These are phyloP conservation scores for Xiphophorus birchmanni DNA, from an alignment of 2,797 vertebrate genomes.

Conservation along the genomic window DNA sequence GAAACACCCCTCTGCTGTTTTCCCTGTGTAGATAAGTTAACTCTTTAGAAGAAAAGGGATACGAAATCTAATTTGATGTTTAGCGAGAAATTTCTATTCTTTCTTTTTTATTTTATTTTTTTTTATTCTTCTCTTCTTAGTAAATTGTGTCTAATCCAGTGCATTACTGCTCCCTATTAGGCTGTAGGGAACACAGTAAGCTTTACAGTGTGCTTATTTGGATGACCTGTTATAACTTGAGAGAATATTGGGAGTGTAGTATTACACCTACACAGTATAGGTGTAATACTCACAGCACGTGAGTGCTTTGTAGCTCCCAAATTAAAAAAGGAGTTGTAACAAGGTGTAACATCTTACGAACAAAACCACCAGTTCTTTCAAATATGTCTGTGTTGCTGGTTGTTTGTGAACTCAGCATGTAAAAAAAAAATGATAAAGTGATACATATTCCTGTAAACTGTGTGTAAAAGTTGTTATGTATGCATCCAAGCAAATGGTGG, in stretches of 20 bases:
- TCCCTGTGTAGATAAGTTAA: neutral
- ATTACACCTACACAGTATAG: too few relatives aligned
- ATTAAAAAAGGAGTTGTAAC: neutral
- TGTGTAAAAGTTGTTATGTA: constrained; percentile 19
- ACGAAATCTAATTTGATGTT: neutral
- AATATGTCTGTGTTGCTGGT: neutral
- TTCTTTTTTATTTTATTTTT: neutral
- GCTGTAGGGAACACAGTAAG: neutral
- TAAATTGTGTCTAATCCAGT: neutral
- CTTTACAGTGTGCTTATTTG: neutral
- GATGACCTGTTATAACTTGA: neutral
- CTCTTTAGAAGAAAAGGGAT: neutral
- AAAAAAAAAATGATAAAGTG: neutral
- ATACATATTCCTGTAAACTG: neutral
- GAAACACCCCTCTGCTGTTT: too few relatives aligned
- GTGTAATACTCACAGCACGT: too few relatives aligned
- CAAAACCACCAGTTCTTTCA: neutral
- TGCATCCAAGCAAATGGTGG: constrained; percentile 21
- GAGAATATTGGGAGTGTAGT: neutral
- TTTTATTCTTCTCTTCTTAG: neutral
- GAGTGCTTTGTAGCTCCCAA: neutral
- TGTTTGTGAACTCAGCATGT: neutral
- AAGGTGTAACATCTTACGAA: neutral
- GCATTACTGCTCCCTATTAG: neutral
- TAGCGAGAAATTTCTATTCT: neutral